These are phyloP conservation scores for Pammene fasciana DNA, from an alignment of 2,888 invertebrate species.

Conservation along the genomic window DNA sequence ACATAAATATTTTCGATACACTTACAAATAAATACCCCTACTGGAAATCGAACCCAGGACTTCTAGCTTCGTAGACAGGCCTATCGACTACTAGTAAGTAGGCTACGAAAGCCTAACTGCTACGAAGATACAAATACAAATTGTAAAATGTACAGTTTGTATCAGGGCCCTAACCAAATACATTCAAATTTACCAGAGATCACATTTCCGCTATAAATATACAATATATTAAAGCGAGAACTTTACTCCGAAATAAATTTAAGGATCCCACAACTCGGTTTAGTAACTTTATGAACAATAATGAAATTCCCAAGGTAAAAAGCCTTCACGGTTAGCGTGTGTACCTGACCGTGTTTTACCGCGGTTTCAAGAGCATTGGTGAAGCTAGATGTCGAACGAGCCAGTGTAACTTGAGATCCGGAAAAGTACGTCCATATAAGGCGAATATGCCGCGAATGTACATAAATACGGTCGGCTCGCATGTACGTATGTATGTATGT, in stretches of 20 bases:
- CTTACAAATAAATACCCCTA: too few relatives aligned
- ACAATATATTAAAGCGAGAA: not conserved
- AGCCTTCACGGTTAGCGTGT: slow-evolving; percentile 1
- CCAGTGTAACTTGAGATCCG: not conserved
- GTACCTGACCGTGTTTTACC: not conserved
- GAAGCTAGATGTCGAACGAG: not conserved
- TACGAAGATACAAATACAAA: too few relatives aligned
- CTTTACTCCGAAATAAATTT: not conserved
- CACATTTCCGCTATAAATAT: not conserved
- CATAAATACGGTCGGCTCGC: too few relatives aligned
- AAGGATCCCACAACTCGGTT: slow-evolving; percentile 12
- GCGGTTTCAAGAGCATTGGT: not conserved
- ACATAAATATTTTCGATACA: too few relatives aligned
- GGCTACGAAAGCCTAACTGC: too few relatives aligned
- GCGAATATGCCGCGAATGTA: too few relatives aligned
- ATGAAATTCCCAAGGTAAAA: slow-evolving; percentile 21
- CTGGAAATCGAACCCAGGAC: too few relatives aligned
- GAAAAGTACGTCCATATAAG: too few relatives aligned
- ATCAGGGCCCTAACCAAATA: not conserved
- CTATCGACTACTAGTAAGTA: too few relatives aligned
- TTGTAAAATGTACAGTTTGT: too few relatives aligned
- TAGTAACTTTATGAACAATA: slow-evolving; percentile 19
- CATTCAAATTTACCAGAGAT: not conserved
- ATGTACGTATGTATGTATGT: too few relatives aligned
- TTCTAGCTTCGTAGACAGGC: too few relatives aligned